Evolutionary conservation across 2,888 invertebrate genomes (phyloP).

Genomic region (Labia minor): DNA sequence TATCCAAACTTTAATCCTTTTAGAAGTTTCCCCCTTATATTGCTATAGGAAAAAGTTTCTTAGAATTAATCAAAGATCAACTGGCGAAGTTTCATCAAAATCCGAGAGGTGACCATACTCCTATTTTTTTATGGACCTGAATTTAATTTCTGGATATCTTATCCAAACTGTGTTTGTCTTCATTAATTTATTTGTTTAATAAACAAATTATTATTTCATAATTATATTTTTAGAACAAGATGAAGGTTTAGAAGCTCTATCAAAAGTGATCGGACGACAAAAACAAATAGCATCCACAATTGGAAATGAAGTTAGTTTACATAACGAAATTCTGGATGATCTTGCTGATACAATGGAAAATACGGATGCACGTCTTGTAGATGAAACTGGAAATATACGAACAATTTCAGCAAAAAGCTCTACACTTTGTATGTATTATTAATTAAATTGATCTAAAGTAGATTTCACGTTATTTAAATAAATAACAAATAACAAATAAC

Average conservation of each 20-base stretch:
- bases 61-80: too few relatives aligned
- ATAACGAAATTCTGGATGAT: conserved; percentile 69
- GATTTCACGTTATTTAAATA: conserved; percentile 8
- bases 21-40: too few relatives aligned
- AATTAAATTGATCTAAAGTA: conserved; percentile 15
- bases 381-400: conserved; percentile 54
- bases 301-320: conserved; percentile 61
- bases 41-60: too few relatives aligned
- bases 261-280: conserved; percentile 62
- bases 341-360: conserved; percentile 59
- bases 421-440: conserved; percentile 48
- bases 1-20: too few relatives aligned
- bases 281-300: conserved; percentile 64
- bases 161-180: too few relatives aligned
- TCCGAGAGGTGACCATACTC: too few relatives aligned
- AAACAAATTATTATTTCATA: too few relatives aligned
- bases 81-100: too few relatives aligned
- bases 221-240: conserved; percentile 54
- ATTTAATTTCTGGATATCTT: too few relatives aligned
- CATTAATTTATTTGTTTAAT: too few relatives aligned
- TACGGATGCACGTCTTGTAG: conserved; percentile 54
- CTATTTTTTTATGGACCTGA: too few relatives aligned
- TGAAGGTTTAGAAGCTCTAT: conserved; percentile 59
- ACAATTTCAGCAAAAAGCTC: conserved; percentile 55
- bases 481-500: too few relatives aligned